A percentile compares a stretch with the other conserved stretches of the same genome.
Conservation (phyloP, 2,888 invertebrate genomes). For the Melolontha melolontha region DNA sequence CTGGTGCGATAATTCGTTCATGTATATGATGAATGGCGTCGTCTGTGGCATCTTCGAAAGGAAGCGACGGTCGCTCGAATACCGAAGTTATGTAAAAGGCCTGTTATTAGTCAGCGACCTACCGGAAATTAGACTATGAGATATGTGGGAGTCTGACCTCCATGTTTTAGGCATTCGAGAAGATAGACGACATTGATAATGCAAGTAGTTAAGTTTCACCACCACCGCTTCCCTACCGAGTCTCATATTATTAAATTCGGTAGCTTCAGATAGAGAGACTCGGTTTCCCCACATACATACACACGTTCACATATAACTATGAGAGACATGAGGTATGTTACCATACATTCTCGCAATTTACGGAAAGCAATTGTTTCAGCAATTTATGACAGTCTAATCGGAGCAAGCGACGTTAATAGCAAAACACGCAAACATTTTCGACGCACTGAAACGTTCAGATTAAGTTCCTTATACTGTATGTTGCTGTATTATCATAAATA, state of each 20-base stretch:
- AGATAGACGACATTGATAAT: constrained; percentile 54
- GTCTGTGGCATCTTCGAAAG: constrained; percentile 37
- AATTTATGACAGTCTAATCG: too few species aligned
- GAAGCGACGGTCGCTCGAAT: constrained; percentile 23
- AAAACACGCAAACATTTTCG: too few species aligned
- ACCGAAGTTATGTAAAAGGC: constrained; percentile 55
- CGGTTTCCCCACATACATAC: neutral
- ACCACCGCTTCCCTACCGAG: constrained; percentile 9
- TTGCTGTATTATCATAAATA: neutral
- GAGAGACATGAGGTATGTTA: too few species aligned
- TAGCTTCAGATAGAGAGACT: constrained; percentile 7
- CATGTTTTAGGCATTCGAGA: constrained; percentile 51
- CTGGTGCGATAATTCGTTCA: constrained; percentile 48
- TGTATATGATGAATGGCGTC: constrained; percentile 47
- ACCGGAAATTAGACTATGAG: constrained; percentile 59
- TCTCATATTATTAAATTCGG: constrained; percentile 41
- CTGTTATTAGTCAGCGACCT: constrained; percentile 57
- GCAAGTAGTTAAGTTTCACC: constrained; percentile 52
- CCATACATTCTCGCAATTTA: constrained; percentile 22
- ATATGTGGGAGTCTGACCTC: constrained; percentile 55
- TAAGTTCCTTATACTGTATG: too few species aligned
- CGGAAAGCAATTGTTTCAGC: constrained; percentile 5
- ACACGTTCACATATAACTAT: too few species aligned
- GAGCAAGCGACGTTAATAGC: too few species aligned
- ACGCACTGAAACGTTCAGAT: neutral